These are phyloP conservation scores for Prochilodus magdalenae DNA, from an alignment of 2,113 vertebrate species.

Conservation along the genomic window DNA sequence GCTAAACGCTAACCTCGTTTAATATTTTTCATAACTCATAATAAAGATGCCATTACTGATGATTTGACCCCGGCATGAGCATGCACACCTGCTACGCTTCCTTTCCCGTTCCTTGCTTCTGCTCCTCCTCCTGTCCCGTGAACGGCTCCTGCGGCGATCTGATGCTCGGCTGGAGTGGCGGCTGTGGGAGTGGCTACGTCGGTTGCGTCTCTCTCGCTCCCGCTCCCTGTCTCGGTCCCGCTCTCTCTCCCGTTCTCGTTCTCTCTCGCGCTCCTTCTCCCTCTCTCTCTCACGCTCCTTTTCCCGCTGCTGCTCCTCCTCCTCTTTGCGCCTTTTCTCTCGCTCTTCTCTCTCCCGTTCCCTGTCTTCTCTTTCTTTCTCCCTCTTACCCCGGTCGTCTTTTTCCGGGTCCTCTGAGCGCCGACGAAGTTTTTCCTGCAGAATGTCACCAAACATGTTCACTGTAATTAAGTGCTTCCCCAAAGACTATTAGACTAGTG, in stretches of 20 bases:
- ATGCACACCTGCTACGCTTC: constrained; percentile 89
- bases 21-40: neutral
- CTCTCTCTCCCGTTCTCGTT: constrained; percentile 81
- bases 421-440: constrained; percentile 79
- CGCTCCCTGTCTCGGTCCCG: constrained; percentile 72
- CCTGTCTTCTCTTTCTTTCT: constrained; percentile 78
- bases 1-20: too few species aligned
- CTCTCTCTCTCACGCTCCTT: constrained; percentile 82
- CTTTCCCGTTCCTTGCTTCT: constrained; percentile 90
- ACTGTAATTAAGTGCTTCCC: neutral
- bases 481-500: neutral
- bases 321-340: constrained; percentile 81
- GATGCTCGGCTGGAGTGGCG: constrained; percentile 92
- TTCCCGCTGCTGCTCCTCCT: constrained; percentile 85
- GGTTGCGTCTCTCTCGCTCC: constrained; percentile 83
- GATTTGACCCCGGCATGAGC: neutral
- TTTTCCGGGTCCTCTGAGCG: constrained; percentile 76
- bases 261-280: constrained; percentile 81
- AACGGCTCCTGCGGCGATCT: constrained; percentile 90
- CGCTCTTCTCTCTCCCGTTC: constrained; percentile 83
- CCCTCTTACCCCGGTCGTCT: constrained; percentile 77
- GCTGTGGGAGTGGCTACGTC: constrained; percentile 91
- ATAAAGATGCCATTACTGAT: neutral
- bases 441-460: neutral
- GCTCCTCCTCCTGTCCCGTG: constrained; percentile 92